A percentile compares a stretch with the other conserved stretches of the same genome.
Evolutionary conservation across 2,888 invertebrate genomes (phyloP).

Genomic region (Drosophila anceps): DNA sequence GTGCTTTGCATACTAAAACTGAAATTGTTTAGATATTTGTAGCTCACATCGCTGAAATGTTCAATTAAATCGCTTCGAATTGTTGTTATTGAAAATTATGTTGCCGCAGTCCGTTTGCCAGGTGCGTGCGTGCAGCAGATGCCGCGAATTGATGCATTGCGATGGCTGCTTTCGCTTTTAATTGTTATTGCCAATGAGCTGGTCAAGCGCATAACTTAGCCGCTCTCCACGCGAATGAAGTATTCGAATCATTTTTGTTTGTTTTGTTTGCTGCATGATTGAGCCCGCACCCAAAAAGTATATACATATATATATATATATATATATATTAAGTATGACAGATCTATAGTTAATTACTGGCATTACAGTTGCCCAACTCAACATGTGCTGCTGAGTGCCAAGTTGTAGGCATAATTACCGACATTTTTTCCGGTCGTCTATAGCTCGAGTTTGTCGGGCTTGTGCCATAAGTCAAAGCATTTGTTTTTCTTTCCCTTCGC

Average conservation of each 20-base stretch:
- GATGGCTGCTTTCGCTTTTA: not conserved
- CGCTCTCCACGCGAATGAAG: slow-evolving; percentile 4
- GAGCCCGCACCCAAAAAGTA: slow-evolving; percentile 15
- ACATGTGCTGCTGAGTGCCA: slow-evolving; percentile 65
- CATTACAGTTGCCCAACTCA: slow-evolving; percentile 53
- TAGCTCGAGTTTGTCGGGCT: slow-evolving; percentile 2
- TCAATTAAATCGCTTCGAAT: not conserved
- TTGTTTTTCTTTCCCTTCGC: slow-evolving; percentile 25
- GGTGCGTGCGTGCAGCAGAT: not conserved
- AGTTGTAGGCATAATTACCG: slow-evolving; percentile 65
- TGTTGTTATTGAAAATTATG: not conserved
- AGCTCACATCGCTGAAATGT: not conserved
- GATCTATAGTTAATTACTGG: slow-evolving; percentile 75
- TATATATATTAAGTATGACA: slow-evolving; percentile 55
- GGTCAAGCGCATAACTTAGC: slow-evolving; percentile 26
- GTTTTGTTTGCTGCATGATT: slow-evolving; percentile 42
- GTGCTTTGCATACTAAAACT: not conserved
- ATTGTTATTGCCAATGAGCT: slow-evolving; percentile 13
- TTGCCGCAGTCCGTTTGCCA: not conserved
- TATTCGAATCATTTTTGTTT: slow-evolving; percentile 30
- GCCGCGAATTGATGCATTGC: not conserved
- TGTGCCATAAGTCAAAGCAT: slow-evolving; percentile 51
- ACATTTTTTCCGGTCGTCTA: slow-evolving; percentile 25
- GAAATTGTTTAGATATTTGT: not conserved
- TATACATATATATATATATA: not conserved